Evolutionary conservation across 2,888 invertebrate species (phyloP).

Genomic region (Acrobasis consociella): DNA sequence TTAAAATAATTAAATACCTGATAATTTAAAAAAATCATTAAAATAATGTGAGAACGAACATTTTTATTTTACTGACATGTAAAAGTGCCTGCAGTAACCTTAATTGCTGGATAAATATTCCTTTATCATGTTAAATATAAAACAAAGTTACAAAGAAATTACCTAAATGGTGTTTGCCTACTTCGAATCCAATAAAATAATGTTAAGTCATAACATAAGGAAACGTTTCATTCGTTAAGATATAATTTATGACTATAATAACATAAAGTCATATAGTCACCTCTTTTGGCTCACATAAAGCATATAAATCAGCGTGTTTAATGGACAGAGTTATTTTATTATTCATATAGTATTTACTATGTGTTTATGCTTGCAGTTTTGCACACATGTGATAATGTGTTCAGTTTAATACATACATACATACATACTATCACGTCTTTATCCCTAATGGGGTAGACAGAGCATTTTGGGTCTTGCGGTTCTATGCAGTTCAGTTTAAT

Average conservation of each 20-base stretch:
- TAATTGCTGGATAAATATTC: no score
- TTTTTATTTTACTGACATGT: no score
- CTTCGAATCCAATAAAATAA: neutral
- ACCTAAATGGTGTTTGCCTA: neutral
- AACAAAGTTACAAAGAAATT: no score
- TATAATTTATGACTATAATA: conserved; percentile 8
- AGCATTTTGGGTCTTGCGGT: no score
- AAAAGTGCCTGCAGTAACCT: no score
- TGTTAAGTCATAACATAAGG: conserved; percentile 5
- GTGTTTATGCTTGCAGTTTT: conserved; percentile 5
- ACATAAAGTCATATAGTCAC: conserved; percentile 2
- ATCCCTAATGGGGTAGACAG: no score
- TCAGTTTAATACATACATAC: neutral
- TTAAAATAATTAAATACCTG: no score
- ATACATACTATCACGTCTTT: no score
- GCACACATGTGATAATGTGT: neutral
- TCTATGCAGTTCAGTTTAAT: neutral
- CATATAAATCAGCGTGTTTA: conserved; percentile 10
- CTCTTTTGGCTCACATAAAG: conserved; percentile 7
- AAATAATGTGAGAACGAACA: no score
- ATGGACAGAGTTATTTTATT: neutral
- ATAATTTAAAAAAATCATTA: no score
- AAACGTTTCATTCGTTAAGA: neutral
- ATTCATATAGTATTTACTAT: conserved; percentile 2
- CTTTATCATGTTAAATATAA: no score